Evolutionary conservation across 2,797 vertebrate species (phyloP).

Genomic region (Sternotherus odoratus): DNA sequence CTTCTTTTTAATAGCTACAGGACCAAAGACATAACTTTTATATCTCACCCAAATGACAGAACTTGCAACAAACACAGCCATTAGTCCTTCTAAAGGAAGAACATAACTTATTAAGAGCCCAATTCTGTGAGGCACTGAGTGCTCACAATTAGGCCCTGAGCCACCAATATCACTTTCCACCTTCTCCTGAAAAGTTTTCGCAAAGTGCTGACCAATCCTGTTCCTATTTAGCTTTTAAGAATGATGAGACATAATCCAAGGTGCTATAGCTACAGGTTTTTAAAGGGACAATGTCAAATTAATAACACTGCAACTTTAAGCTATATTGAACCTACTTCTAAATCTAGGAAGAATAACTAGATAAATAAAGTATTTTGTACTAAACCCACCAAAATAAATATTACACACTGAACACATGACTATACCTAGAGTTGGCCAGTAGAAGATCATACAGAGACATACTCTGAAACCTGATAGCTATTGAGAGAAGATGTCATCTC

Average conservation of each 20-base stretch:
- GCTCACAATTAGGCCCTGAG: not conserved
- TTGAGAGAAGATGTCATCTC: not conserved
- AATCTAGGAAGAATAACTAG: not conserved
- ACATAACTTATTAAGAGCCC: conserved; percentile 6
- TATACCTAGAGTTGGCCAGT: not conserved
- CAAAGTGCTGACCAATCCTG: conserved; percentile 20
- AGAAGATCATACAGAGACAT: not conserved
- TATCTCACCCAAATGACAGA: not conserved
- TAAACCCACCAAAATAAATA: not conserved
- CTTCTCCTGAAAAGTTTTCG: not conserved
- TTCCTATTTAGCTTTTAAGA: conserved; percentile 10
- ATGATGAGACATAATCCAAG: not conserved
- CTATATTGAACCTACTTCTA: not conserved
- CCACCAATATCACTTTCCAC: conserved; percentile 41
- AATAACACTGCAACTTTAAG: not conserved
- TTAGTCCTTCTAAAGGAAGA: not conserved
- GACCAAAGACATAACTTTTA: not conserved
- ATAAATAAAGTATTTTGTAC: not conserved
- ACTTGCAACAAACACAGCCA: not conserved
- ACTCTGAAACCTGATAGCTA: not conserved
- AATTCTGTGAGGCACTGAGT: not conserved
- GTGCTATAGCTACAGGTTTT: not conserved
- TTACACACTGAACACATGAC: not conserved
- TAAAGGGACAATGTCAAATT: not conserved
- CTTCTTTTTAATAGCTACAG: not conserved